phyloP scores from a whole-genome alignment of 2,797 vertebrate genomes.

The Ficedula albicollis region DNA sequence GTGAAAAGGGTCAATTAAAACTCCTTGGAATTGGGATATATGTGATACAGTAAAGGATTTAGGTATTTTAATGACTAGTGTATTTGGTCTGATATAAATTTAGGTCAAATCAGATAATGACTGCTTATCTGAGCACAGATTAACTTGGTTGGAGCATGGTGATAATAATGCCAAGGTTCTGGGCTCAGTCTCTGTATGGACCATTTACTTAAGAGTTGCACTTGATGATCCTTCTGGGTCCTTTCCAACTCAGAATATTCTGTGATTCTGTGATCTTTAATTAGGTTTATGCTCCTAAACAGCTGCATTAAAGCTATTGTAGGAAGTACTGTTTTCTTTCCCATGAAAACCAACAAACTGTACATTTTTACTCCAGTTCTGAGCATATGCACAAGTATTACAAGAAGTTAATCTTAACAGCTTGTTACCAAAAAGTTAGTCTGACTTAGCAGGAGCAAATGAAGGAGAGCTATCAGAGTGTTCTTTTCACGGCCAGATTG shows the following conservation, averaged over 20 bases:
- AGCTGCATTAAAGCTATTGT: neutral
- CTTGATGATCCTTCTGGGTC: neutral
- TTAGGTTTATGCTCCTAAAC: neutral
- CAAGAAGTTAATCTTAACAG: neutral
- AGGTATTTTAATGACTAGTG: neutral
- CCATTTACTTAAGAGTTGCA: neutral
- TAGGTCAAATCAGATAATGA: neutral
- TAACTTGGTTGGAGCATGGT: neutral
- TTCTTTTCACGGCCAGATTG: neutral
- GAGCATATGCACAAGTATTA: neutral
- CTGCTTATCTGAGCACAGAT: neutral
- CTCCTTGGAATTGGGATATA: neutral
- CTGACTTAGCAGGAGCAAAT: neutral
- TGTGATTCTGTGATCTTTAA: neutral
- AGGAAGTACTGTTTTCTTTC: neutral
- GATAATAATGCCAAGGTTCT: neutral
- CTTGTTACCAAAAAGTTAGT: neutral
- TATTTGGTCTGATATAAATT: neutral
- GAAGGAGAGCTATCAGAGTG: neutral
- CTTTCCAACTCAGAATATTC: neutral
- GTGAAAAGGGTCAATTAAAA: neutral
- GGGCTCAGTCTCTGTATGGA: neutral
- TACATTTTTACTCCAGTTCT: neutral
- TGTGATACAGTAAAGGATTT: neutral
- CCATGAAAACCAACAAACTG: neutral